A percentile compares a stretch with the other conserved stretches of the same genome.
Conservation (phyloP, 35 echinoderm and acorn worm genomes). For the Eucidaris tribuloides region DNA sequence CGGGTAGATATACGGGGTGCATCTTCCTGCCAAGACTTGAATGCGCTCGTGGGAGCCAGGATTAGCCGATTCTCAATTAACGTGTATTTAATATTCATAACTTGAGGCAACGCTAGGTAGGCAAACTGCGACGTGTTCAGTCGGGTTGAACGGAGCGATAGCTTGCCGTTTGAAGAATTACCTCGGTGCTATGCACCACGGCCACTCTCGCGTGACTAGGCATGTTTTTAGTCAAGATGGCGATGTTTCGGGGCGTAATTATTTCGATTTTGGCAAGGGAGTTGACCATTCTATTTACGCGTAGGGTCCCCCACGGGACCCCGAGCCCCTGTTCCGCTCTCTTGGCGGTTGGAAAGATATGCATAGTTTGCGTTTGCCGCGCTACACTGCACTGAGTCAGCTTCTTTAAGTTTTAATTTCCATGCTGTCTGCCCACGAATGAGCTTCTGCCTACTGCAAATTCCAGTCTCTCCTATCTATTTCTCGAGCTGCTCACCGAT, state of each 20-base stretch:
- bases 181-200: too few relatives aligned
- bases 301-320: not conserved
- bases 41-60: conserved; percentile 2
- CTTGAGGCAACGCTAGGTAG: conserved; percentile 8
- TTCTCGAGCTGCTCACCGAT: not conserved
- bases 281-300: conserved; percentile 35
- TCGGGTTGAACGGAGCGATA: not conserved
- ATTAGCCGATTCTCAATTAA: conserved; percentile 30
- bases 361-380: too few relatives aligned
- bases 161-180: too few relatives aligned
- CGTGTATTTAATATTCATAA: conserved; percentile 42
- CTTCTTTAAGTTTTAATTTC: conserved; percentile 35
- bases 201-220: conserved; percentile 17
- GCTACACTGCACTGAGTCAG: not conserved
- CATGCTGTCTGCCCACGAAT: conserved; percentile 22
- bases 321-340: not conserved
- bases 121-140: not conserved
- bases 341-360: not conserved
- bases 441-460: not conserved
- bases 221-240: conserved; percentile 1
- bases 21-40: too few relatives aligned
- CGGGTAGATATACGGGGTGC: too few relatives aligned
- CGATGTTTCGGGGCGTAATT: conserved; percentile 31
- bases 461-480: not conserved
- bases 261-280: conserved; percentile 31